Evolutionary conservation across 2,797 vertebrate species (phyloP).

Genomic region (Morelia viridis): DNA sequence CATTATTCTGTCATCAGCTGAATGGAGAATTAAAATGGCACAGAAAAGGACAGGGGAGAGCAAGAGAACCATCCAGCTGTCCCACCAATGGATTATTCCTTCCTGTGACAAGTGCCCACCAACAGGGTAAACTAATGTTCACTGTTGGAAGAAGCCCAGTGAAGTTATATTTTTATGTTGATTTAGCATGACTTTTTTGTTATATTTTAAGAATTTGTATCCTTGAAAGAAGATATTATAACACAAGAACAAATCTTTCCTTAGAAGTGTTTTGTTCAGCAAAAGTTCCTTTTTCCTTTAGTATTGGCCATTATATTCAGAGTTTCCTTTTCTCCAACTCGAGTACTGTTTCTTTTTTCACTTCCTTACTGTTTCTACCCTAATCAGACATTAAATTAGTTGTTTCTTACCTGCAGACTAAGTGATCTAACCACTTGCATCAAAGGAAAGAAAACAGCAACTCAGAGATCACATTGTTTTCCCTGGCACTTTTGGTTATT

Average conservation of each 20-base stretch:
- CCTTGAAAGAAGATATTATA: not conserved
- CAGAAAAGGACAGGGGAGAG: not conserved
- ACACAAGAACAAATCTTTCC: not conserved
- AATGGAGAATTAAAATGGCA: not conserved
- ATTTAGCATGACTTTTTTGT: not conserved
- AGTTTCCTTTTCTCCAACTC: not conserved
- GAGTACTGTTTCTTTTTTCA: not conserved
- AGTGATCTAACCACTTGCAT: not conserved
- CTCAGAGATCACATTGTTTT: not conserved
- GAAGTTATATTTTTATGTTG: not conserved
- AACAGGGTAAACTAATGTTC: not conserved
- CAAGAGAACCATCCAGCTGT: not conserved
- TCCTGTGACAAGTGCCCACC: not conserved
- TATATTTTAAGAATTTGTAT: not conserved
- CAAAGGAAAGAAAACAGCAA: not conserved
- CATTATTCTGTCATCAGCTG: not conserved
- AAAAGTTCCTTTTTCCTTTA: not conserved
- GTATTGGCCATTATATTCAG: not conserved
- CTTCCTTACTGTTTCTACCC: not conserved
- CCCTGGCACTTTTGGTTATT: not conserved
- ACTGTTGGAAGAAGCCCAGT: not conserved
- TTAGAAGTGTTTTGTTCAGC: not conserved
- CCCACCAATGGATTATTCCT: not conserved
- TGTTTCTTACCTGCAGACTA: not conserved
- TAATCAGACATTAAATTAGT: no score